Base-by-base conservation (phyloP, 2,888 invertebrate genomes). In the Argyresthia goedartella region DNA sequence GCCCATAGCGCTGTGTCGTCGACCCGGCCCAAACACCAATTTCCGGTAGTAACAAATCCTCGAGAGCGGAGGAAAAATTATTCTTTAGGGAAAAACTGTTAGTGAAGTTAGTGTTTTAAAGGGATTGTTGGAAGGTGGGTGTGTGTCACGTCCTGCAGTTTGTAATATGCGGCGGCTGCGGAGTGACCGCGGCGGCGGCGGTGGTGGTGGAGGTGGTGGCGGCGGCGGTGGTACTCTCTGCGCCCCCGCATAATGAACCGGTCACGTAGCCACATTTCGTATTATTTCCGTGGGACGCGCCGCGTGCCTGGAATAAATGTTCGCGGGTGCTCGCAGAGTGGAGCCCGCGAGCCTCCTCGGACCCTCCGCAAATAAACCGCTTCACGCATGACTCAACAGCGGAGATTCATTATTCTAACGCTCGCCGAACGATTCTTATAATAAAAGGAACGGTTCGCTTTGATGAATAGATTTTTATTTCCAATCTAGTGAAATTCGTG, bases 261-360 rank as follows among this genome's bases (percentile, higher is more conserved):
- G 85, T 86, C 87, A 87, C 87, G 87, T 87, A 82, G 77, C 73
- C 80, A 79, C 85, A 87, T 87, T 87, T 84, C 86, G 84, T 85
- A 86, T 87, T 87, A 87, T 87, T 86, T 86, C 81, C 81, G 78
- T 78, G 77, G 84, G 85, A 81, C 81, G 76, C 71, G 70, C 77
- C 82, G 74, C 85, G 86, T 84, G 85, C 85, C 86, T 71, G 69
- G 85, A 85, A 85, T 85, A 84, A 84, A 78, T 71, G 69, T 68
- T 67, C 65, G 67, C 66, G 70, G 67, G 61, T 58, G 67, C 64
- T 48, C 25, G 25, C 34, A 70, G 67, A 66, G 67, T 66, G 72
- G 50, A 14, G 45, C 51, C 44, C 66, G 60, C 69, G 65, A 66
- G 65, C 66, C 68, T 65, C 67, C 73, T 73, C 69, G 75, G 81